Evolutionary conservation across 2,888 invertebrate genomes (phyloP), one percentile per base, ranked within the genome.

Genomic region (Xestobium rufovillosum): DNA sequence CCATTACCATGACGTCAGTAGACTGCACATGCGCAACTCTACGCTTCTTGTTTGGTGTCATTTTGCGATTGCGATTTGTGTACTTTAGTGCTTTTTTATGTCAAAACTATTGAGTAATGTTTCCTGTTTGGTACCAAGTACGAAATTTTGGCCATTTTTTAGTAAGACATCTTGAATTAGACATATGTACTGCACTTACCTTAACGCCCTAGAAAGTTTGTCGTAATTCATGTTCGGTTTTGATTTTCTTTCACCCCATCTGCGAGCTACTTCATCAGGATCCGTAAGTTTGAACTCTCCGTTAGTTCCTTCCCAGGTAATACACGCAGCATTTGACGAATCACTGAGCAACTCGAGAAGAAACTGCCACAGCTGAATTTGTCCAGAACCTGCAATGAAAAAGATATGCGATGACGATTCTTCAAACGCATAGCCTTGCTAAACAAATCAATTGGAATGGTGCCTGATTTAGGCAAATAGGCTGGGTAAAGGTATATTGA

Each of bases 151-250:
- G n/a, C n/a, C n/a, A n/a, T n/a, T n/a, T n/a, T n/a, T n/a, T n/a
- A n/a, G n/a, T n/a, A n/a, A n/a, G n/a, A n/a, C n/a, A n/a, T n/a
- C n/a, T n/a, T n/a, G n/a, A n/a, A n/a, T n/a, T n/a, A n/a, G n/a
- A n/a, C n/a, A n/a, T n/a, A n/a, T n/a, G n/a, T n/a, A n/a, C n/a
- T 38, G 28, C 35, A 50, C 69, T 71, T 76, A 97, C 81, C 91
- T 85, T 61, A 96, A 75, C 34, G 97, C 97, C 52, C 97, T 80
- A 65, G 92, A 94, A 56, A 97, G 80, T 70, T 97, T 97, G 72
- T 98, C 97, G 70, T 97, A 97, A 73, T 98, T 98, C 97, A 98
- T 98, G 71, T 98, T 98, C 28, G 97, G 97, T 69, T 97, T 97
- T 49, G 92, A 94, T 69, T 98, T 98, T 48, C 97, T 75, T 67